These are phyloP conservation scores for Horisme vitalbata DNA, from an alignment of 2,888 invertebrate genomes.

Conservation along the genomic window DNA sequence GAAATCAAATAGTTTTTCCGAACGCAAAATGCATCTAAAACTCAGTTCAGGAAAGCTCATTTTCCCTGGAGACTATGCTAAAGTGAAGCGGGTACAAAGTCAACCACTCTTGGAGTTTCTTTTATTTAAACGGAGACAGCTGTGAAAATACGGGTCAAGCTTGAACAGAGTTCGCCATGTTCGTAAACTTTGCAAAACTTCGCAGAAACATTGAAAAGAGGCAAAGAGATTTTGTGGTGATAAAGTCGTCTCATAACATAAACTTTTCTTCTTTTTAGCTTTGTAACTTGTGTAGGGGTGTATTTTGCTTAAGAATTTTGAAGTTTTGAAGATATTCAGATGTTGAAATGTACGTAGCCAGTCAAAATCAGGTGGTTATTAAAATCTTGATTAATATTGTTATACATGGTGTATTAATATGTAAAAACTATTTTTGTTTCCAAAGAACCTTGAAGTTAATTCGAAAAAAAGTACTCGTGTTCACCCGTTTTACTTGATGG, in stretches of 20 bases:
- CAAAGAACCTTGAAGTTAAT: too few relatives aligned
- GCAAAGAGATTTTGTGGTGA: conserved; percentile 21
- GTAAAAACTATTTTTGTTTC: too few relatives aligned
- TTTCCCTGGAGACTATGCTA: not conserved
- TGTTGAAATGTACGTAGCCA: too few relatives aligned
- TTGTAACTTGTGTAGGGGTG: too few relatives aligned
- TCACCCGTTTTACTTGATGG: too few relatives aligned
- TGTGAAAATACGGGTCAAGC: conserved; percentile 38
- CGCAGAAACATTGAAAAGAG: conserved; percentile 19
- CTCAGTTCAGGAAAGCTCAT: not conserved
- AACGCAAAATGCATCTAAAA: not conserved
- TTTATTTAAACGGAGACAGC: conserved; percentile 47
- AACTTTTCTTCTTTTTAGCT: not conserved
- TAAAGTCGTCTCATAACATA: conserved; percentile 1
- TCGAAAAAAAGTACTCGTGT: too few relatives aligned
- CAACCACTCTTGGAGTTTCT: conserved; percentile 36
- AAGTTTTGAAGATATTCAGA: too few relatives aligned
- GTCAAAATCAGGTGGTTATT: too few relatives aligned
- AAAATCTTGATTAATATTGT: too few relatives aligned
- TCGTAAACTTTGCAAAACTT: conserved; percentile 23
- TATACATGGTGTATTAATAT: too few relatives aligned
- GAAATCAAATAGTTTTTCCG: not conserved
- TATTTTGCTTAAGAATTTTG: too few relatives aligned
- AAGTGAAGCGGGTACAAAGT: conserved; percentile 23
- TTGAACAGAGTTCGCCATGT: conserved; percentile 20